Base-by-base conservation (phyloP, 2,113 vertebrate genomes). In the Jacana jacana region DNA sequence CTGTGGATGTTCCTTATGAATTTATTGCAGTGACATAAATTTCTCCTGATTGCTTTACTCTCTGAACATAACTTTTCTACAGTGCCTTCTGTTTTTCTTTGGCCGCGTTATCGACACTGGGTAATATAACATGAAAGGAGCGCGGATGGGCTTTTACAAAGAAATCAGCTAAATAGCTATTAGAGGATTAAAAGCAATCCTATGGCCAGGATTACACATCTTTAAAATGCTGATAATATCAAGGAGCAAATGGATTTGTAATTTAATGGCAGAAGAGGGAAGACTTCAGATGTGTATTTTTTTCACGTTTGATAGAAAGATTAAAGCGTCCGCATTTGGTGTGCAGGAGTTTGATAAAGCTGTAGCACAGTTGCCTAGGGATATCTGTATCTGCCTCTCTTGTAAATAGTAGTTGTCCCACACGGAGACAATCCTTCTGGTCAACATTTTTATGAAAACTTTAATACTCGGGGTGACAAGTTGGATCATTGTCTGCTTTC, bases 141-240 rank as follows among this genome's bases (percentile, higher is more conserved):
- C 40, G 61, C 75, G 87, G 81, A 92, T 75, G 77, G 82, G 96
- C 95, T 98, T 98, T 98, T 96, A 95, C 98, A 97, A 97, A 98
- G 97, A 97, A 97, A 88, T 96, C 94, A 76, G 70, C 71, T 89
- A 94, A 95, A 95, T 11, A 91, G 86, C 94, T 90, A 75, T 61
- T 72, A 92, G 81, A 89, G 81, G 95, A 97, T 97, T 96, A 93
- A 96, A 97, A 91, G 71, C 87, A 93, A 94, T 96, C 72, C 93
- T 64, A 55, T 81, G 86, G 65, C 77, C 37, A 40, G 91, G 93
- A 96, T 96, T 78, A 94, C 89, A 57, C 51, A 16, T 94, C 72
- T 86, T 88, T 95, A 96, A 89, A 79, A 84, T 77, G 55, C 86
- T 13, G 70, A 95, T 92, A 89, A 58, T 82, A 96, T 97, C 97